Evolutionary conservation across 2,888 invertebrate species (phyloP).

Genomic region (Dryomyza anilis): DNA sequence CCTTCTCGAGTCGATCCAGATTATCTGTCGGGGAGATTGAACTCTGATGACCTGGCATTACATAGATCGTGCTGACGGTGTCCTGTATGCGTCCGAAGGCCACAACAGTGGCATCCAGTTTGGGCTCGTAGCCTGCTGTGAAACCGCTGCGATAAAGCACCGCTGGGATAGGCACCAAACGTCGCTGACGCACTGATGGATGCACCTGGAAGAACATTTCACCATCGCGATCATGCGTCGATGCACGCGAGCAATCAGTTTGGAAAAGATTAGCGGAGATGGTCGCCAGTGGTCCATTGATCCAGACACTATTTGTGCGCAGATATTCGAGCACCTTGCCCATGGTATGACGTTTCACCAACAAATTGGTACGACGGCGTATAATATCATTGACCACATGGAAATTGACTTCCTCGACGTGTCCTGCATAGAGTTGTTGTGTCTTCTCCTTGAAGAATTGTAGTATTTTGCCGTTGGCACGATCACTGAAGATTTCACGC

Average conservation of each 20-base stretch:
- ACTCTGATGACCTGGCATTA: slow-evolving; percentile 87
- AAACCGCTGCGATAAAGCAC: slow-evolving; percentile 78
- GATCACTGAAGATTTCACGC: slow-evolving; percentile 82
- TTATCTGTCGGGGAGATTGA: slow-evolving; percentile 80
- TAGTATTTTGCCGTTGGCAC: slow-evolving; percentile 77
- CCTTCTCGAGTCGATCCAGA: slow-evolving; percentile 73
- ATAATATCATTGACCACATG: slow-evolving; percentile 81
- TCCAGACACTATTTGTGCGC: slow-evolving; percentile 72
- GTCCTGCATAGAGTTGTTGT: slow-evolving; percentile 84
- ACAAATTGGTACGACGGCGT: slow-evolving; percentile 78
- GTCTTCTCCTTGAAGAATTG: slow-evolving; percentile 88
- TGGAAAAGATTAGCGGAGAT: slow-evolving; percentile 83
- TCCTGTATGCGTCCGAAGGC: slow-evolving; percentile 75
- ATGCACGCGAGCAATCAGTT: slow-evolving; percentile 78
- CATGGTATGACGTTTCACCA: slow-evolving; percentile 78
- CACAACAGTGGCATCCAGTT: slow-evolving; percentile 81
- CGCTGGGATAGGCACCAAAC: slow-evolving; percentile 83
- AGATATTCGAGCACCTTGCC: slow-evolving; percentile 79
- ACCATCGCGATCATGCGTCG: slow-evolving; percentile 78
- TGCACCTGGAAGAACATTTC: slow-evolving; percentile 86
- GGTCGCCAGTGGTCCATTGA: slow-evolving; percentile 79
- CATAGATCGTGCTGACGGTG: slow-evolving; percentile 77
- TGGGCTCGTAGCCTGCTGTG: slow-evolving; percentile 83
- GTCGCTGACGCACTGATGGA: slow-evolving; percentile 77
- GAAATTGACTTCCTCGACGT: slow-evolving; percentile 84